Percentiles rank a stretch among this genome's conserved stretches.
phyloP scores from a whole-genome alignment of 2,797 vertebrate genomes.

The Diplodus puntazzo region DNA sequence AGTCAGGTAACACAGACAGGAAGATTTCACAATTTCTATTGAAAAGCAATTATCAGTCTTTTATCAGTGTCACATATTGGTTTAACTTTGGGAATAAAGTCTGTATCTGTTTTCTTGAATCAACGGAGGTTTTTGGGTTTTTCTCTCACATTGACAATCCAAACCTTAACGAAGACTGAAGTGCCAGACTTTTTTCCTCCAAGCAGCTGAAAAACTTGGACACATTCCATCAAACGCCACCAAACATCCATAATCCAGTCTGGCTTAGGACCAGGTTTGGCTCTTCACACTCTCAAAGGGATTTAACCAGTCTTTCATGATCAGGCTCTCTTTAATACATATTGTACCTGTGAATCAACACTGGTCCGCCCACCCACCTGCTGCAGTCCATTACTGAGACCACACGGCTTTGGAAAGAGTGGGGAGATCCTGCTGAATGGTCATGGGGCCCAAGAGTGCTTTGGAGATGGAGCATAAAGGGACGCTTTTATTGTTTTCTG shows the following conservation, averaged over 20 bases:
- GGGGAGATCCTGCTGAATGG: slow-evolving; percentile 14
- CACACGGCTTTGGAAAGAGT: slow-evolving; percentile 13
- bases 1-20: too few species aligned
- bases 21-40: not conserved
- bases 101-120: not conserved
- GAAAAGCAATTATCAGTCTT: not conserved
- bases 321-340: slow-evolving; percentile 9
- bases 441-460: slow-evolving; percentile 13
- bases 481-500: slow-evolving; percentile 66
- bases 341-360: slow-evolving; percentile 51
- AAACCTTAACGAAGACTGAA: slow-evolving; percentile 5
- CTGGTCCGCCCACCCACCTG: slow-evolving; percentile 48
- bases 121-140: not conserved
- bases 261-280: slow-evolving; percentile 14
- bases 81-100: not conserved
- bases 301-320: slow-evolving; percentile 22
- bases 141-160: not conserved
- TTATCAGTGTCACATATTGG: not conserved
- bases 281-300: slow-evolving; percentile 1
- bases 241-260: slow-evolving; percentile 27
- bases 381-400: slow-evolving; percentile 37
- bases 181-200: slow-evolving; percentile 6
- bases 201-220: slow-evolving; percentile 33
- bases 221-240: slow-evolving; percentile 29
- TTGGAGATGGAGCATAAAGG: slow-evolving; percentile 44